Conservation (phyloP, 2,113 vertebrate genomes). For the Sterna hirundo region DNA sequence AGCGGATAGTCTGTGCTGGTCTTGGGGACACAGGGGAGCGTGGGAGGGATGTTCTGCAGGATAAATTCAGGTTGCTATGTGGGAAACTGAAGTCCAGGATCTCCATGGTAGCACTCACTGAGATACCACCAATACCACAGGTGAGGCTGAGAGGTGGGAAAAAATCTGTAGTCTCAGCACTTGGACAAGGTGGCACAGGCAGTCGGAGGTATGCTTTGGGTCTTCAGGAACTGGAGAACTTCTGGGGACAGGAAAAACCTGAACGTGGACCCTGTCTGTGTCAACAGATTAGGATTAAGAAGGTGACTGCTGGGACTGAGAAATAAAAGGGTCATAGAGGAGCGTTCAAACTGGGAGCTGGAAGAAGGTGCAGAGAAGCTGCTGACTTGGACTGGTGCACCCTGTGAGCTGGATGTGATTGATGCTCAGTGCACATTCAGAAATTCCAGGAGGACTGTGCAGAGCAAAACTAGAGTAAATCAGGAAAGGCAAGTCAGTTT, state of each 20-base stretch:
- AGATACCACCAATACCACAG: not conserved
- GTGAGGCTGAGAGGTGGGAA: not conserved
- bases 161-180: not conserved
- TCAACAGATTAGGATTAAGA: not conserved
- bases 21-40: accelerated
- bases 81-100: not conserved
- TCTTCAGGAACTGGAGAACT: not conserved
- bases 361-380: not conserved
- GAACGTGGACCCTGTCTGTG: not conserved
- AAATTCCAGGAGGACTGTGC: not conserved
- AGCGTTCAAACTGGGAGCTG: not conserved
- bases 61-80: not conserved
- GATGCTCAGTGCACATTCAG: not conserved
- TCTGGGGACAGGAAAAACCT: not conserved
- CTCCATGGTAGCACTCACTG: not conserved
- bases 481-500: not conserved
- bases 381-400: not conserved
- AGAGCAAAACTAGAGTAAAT: not conserved
- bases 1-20: not conserved
- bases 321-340: not conserved
- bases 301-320: not conserved
- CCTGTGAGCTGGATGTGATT: not conserved
- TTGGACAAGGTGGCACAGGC: not conserved
- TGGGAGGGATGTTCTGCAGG: not conserved
- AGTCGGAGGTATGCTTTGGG: not conserved